phyloP scores from a whole-genome alignment of 2,888 invertebrate species.

The Diaphora mendica region DNA sequence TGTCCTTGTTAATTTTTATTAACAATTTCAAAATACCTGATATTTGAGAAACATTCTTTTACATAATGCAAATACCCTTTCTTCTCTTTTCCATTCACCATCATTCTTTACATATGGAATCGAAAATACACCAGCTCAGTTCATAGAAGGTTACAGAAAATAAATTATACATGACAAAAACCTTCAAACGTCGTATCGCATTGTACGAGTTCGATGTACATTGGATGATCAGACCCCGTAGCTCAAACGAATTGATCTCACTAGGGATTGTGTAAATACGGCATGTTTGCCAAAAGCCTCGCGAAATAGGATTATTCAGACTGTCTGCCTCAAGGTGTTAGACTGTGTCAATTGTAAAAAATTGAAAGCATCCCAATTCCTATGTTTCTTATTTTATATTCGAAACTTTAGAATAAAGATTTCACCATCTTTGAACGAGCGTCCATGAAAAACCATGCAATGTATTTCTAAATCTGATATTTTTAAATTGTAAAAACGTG shows the following conservation, averaged over 20 bases:
- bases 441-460: neutral
- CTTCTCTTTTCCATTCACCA: neutral
- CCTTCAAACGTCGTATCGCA: slow-evolving; percentile 13
- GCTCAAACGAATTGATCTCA: slow-evolving; percentile 50
- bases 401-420: neutral
- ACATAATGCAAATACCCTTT: neutral
- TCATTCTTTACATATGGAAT: neutral
- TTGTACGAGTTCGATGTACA: slow-evolving; percentile 32
- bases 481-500: neutral
- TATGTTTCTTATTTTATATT: slow-evolving; percentile 24
- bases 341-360: slow-evolving; percentile 46
- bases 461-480: neutral
- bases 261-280: slow-evolving; percentile 54
- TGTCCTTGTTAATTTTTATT: too few species aligned
- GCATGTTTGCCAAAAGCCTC: slow-evolving; percentile 54
- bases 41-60: too few species aligned
- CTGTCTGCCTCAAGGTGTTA: slow-evolving; percentile 47
- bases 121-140: neutral
- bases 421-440: neutral
- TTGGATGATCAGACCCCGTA: slow-evolving; percentile 46
- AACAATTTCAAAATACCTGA: too few species aligned
- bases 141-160: neutral
- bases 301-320: slow-evolving; percentile 57
- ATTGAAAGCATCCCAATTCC: slow-evolving; percentile 29
- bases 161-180: slow-evolving; percentile 11